These are phyloP conservation scores for Drosophila paulistorum DNA, from an alignment of 1,140 invertebrate genomes.

Conservation along the genomic window DNA sequence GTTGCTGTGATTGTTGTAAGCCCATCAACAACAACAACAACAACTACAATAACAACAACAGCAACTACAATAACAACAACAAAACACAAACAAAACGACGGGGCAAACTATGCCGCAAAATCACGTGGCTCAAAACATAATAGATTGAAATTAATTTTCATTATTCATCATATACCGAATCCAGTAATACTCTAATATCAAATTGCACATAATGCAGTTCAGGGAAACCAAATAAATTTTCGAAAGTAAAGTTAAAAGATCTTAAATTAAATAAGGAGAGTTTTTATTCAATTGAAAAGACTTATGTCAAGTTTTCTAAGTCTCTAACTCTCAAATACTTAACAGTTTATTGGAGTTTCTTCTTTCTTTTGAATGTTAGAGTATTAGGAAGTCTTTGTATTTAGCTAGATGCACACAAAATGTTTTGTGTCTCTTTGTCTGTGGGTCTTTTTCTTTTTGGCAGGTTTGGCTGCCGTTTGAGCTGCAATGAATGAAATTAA, in stretches of 20 bases:
- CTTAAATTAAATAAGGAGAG: too few relatives aligned
- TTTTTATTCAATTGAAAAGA: too few relatives aligned
- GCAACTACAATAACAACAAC: not conserved
- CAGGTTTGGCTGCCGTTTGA: constrained; percentile 56
- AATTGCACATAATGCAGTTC: too few relatives aligned
- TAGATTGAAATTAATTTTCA: not conserved
- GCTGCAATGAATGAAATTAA: constrained; percentile 77
- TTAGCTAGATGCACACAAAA: constrained; percentile 27
- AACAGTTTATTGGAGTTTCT: too few relatives aligned
- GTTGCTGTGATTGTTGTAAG: constrained; percentile 12
- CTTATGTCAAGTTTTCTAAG: too few relatives aligned
- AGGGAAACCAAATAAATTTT: too few relatives aligned
- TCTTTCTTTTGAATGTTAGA: not conserved
- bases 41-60: constrained; percentile 1
- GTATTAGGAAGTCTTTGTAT: not conserved
- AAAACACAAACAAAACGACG: constrained; percentile 19
- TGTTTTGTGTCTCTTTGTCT: constrained; percentile 35
- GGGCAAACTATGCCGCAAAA: constrained; percentile 29
- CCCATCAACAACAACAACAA: constrained; percentile 28
- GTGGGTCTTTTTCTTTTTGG: constrained; percentile 24
- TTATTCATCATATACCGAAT: not conserved
- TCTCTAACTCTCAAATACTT: too few relatives aligned
- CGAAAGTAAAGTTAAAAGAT: too few relatives aligned
- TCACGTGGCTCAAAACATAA: constrained; percentile 53
- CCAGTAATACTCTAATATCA: not conserved